These are phyloP conservation scores for Drosophila lacteicornis DNA, from an alignment of 1,140 invertebrate species.

Conservation along the genomic window DNA sequence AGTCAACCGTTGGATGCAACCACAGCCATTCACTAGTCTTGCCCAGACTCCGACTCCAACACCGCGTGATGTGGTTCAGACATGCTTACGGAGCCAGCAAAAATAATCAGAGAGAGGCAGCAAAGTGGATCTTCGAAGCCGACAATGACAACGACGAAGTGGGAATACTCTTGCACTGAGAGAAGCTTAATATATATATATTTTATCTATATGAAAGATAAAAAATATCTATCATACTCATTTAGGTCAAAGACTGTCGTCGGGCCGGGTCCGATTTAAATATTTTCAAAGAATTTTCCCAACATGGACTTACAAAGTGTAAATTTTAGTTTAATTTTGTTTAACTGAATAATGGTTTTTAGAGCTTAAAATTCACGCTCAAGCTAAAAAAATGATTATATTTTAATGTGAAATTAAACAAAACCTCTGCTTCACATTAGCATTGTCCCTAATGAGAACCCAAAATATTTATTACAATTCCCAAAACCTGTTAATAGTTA, in stretches of 20 bases:
- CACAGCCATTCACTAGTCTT: conserved; percentile 72
- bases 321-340: background rate
- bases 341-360: background rate
- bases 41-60: conserved; percentile 51
- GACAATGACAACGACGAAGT: conserved; percentile 9
- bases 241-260: conserved; percentile 16
- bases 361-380: background rate
- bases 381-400: background rate
- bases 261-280: conserved; percentile 15
- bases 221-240: background rate
- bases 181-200: background rate
- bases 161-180: conserved; percentile 28
- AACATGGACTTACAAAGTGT: background rate
- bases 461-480: background rate
- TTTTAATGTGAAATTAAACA: background rate
- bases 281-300: conserved; percentile 8
- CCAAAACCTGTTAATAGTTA: background rate
- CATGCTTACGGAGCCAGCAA: conserved; percentile 39
- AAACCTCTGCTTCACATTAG: background rate
- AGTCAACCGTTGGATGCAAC: conserved; percentile 72
- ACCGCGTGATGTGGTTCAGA: conserved; percentile 56
- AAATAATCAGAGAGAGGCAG: conserved; percentile 30
- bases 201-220: background rate
- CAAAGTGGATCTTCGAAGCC: conserved; percentile 28
- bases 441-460: background rate